Base-by-base conservation (phyloP, 2,113 vertebrate species). In the Chaetura pelagica region DNA sequence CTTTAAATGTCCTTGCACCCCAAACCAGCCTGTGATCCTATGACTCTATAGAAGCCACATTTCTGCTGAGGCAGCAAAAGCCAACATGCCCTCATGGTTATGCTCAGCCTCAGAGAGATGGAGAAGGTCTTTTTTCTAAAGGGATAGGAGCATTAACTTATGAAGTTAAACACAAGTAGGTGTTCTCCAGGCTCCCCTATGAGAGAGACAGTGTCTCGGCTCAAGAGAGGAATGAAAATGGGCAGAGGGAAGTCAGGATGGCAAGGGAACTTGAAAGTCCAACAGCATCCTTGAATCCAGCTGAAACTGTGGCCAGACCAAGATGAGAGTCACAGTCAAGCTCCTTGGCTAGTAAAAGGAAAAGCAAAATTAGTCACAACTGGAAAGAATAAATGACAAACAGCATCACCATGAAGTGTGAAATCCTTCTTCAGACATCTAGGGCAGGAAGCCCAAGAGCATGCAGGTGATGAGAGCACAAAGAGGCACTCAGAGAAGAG, bases 401-500 rank as follows among this genome's bases (percentile, higher is more conserved):
- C 3, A 6, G 51, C 42, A 73, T 32, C 46, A 79, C 58, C 68
- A 79, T 69, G 49, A 79, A 85, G 87, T n/a, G 57, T 17, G 32
- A 79, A 85, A 58, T 61, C 44, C 42, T 73, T 72, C 71, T 69
- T 90, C 78, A 91, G 69, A 79, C 58, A 76, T 44, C 78, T 69
- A 57, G 30, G n/a, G 18, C 82, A 95, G 75, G 90, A 94, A 97
- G 69, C 3, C 6, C 42, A 63, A 80, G 51, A 74, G 55, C 67
- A 83, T 76, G 82, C 94, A 96, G 95, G 95, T 94, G 94, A 93
- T 51, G 63, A 51, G 24, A 73, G 67, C 7, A 94, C 12, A 87
- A 89, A 91, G 67, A 72, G 71, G 30, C 67, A 58, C 62, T 91
- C 54, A 91, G 72, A 79, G 78, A 62, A 93, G 91, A 95, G 76